These are phyloP conservation scores for Python bivittatus DNA, from an alignment of 2,113 vertebrate species.

Conservation along the genomic window DNA sequence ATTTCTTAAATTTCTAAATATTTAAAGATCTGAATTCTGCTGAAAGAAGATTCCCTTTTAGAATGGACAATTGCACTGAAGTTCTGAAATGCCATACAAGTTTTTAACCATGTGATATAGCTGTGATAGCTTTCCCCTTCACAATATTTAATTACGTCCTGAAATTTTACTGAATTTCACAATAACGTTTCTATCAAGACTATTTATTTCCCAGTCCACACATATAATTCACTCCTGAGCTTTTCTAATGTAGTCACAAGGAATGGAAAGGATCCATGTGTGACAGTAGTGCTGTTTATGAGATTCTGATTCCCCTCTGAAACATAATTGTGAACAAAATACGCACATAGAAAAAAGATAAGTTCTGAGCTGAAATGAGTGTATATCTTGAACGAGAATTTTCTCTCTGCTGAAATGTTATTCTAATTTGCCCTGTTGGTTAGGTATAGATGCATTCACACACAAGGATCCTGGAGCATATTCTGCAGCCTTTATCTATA, in stretches of 20 bases:
- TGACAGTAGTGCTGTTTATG: not conserved
- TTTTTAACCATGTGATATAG: not conserved
- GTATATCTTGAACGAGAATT: not conserved
- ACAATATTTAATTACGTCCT: not conserved
- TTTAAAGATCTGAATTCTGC: not conserved
- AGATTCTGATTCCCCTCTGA: not conserved
- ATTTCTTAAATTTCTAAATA: not conserved
- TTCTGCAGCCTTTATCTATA: not conserved
- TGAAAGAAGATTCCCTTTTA: not conserved
- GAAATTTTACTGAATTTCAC: not conserved
- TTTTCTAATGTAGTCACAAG: not conserved
- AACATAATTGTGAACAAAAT: not conserved
- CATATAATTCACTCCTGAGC: not conserved
- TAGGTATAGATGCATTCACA: not conserved
- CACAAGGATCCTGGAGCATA: not conserved
- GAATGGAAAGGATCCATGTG: not conserved
- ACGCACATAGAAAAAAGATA: not conserved
- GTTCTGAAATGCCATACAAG: not conserved
- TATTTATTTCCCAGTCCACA: not conserved
- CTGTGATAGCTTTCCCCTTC: not conserved
- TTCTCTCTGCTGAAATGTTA: not conserved
- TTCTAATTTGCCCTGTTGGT: not conserved
- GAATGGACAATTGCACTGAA: not conserved
- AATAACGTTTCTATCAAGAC: not conserved
- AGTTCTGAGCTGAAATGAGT: not conserved